Evolutionary conservation across 2,797 vertebrate genomes (phyloP), one percentile per base, ranked within the genome.

Genomic region (Aratinga solstitialis): DNA sequence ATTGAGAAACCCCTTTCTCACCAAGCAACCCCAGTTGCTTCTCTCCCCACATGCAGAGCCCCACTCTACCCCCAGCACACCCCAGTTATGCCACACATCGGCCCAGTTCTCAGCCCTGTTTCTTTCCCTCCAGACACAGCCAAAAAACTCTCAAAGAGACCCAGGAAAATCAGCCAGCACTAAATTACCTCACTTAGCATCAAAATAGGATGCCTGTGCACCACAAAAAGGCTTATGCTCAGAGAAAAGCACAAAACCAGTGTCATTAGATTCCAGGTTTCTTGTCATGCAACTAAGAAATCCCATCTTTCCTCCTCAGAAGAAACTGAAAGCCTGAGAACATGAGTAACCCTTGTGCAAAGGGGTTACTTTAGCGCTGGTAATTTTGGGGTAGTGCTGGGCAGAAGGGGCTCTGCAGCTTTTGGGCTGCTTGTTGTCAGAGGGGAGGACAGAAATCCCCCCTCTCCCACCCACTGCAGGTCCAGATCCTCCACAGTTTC

Each of bases 171-270:
- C 59, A 73, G 76, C n/a, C 53, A 87, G 67, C 80, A 79, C 79
- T 76, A 67, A 95, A 91, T 74, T 65, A 87, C 74, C 74, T 74
- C 75, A 56, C 68, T 94, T 93, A 83, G 72, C 92, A 95, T 91
- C 56, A 95, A 84, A 93, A 95, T 59, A 16, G 73, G 69, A 91
- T 79, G 58, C 87, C 34, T 94, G 32, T 5, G 63, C 73, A 63
- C 62, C 74, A 93, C 73, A 86, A 38, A 93, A 69, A 81, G 80
- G 42, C 80, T 84, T 53, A 68, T 32, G 40, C 50, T 75, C 50
- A 43, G 34, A 50, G 69, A 86, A 88, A 54, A 34, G 58, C 76
- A 93, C 40, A 54, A 74, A 74, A 32, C 0, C 34, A 51, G 26
- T 14, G 80, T 18, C 51, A 11, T 10, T 40, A 62, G 27, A 87